These are phyloP conservation scores for Xestia sexstrigata DNA, from an alignment of 2,888 invertebrate species.

Conservation along the genomic window DNA sequence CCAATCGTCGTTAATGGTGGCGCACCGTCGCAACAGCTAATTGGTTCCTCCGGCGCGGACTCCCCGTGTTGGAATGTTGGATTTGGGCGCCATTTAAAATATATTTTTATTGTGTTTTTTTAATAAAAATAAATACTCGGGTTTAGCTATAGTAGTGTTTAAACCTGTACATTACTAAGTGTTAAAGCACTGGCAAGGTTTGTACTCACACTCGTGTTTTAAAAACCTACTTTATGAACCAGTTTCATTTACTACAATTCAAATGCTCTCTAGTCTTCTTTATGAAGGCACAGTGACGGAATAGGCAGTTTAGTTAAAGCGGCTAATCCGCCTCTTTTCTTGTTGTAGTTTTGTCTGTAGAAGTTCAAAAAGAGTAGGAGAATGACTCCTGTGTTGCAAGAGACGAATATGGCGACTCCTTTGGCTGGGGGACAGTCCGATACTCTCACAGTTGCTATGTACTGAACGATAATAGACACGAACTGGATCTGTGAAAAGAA, in stretches of 20 bases:
- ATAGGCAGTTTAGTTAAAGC: slow-evolving; percentile 17
- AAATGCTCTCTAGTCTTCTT: slow-evolving; percentile 53
- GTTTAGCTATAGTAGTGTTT: neutral
- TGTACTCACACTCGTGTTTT: neutral
- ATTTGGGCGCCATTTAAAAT: neutral
- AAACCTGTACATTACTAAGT: neutral
- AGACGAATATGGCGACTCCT: slow-evolving; percentile 89
- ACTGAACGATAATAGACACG: slow-evolving; percentile 91
- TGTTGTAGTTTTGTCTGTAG: slow-evolving; percentile 87
- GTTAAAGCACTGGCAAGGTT: neutral
- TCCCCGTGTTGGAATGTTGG: neutral
- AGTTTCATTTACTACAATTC: neutral
- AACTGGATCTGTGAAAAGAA: slow-evolving; percentile 90
- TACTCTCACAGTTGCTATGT: slow-evolving; percentile 83
- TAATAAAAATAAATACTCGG: neutral
- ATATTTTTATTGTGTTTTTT: neutral
- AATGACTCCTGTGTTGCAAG: slow-evolving; percentile 90
- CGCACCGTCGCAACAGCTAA: neutral
- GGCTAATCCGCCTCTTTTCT: slow-evolving; percentile 56
- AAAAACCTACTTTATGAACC: neutral
- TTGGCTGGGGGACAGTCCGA: slow-evolving; percentile 92
- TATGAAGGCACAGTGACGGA: slow-evolving; percentile 59
- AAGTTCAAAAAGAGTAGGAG: slow-evolving; percentile 92
- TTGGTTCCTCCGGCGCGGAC: neutral
- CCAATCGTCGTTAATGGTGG: neutral